Percentiles rank a stretch among this genome's conserved stretches.
Evolutionary conservation across 2,888 invertebrate genomes (phyloP).

Genomic region (Callinectes sapidus): DNA sequence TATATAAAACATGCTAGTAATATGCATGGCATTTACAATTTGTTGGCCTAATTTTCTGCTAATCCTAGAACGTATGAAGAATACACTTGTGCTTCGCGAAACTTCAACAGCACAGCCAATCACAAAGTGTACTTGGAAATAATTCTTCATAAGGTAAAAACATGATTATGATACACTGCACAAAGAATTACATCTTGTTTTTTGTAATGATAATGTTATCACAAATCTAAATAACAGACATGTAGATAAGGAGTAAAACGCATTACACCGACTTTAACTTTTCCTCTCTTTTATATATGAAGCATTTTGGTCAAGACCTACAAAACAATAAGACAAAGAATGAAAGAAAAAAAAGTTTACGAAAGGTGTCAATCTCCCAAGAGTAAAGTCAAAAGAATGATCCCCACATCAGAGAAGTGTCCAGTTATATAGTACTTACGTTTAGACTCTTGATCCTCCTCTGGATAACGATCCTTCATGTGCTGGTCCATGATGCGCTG

Average conservation of each 20-base stretch:
- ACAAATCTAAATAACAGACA: no score
- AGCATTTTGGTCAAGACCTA: no score
- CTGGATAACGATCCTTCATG: slow-evolving; percentile 74
- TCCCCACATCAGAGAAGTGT: background rate
- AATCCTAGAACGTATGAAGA: background rate
- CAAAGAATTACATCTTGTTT: no score
- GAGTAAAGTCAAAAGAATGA: background rate
- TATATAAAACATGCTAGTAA: background rate
- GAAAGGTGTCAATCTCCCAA: no score
- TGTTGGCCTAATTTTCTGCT: background rate
- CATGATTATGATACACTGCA: background rate
- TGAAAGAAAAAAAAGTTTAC: no score
- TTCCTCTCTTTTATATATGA: no score
- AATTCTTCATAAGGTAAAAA: background rate
- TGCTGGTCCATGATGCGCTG: slow-evolving; percentile 78
- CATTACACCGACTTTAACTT: no score
- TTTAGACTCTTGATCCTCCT: slow-evolving; percentile 53
- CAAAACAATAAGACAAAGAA: no score
- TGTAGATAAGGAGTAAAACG: no score
- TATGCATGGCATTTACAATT: background rate
- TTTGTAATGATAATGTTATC: no score
- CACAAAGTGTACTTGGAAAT: slow-evolving; percentile 6
- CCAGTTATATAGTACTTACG: slow-evolving; percentile 45
- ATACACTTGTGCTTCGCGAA: background rate
- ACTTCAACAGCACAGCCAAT: background rate